phyloP scores from a whole-genome alignment of 2,888 invertebrate species.

The Dichetophora obliterata region DNA sequence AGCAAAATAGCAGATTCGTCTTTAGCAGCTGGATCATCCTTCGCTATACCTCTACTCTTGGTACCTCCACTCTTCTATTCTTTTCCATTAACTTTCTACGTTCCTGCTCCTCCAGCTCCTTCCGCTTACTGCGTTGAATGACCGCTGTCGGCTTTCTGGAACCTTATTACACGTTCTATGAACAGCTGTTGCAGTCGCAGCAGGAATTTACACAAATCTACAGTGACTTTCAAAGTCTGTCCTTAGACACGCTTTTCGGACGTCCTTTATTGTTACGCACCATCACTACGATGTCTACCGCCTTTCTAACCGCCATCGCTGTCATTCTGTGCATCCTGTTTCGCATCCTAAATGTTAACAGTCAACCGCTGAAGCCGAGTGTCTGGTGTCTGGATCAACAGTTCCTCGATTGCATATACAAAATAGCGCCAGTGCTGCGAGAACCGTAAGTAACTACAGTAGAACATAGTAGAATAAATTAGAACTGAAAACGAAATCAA shows the following conservation, averaged over 20 bases:
- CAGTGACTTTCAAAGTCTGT: constrained; percentile 42
- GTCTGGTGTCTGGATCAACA: constrained; percentile 82
- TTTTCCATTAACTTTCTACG: neutral
- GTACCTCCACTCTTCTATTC: too few relatives aligned
- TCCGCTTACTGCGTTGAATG: constrained; percentile 25
- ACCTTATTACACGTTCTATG: constrained; percentile 21
- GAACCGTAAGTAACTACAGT: constrained; percentile 82
- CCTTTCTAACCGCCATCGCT: constrained; percentile 83
- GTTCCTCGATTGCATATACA: constrained; percentile 83
- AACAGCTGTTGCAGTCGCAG: constrained; percentile 48
- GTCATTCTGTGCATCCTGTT: constrained; percentile 87
- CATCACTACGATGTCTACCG: constrained; percentile 79
- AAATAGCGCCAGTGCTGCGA: constrained; percentile 82
- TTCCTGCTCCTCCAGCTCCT: neutral
- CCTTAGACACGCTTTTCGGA: constrained; percentile 39
- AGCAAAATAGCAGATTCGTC: neutral
- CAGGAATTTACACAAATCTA: constrained; percentile 48
- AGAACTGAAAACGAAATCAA: neutral
- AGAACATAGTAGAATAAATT: neutral
- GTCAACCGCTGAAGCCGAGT: constrained; percentile 83
- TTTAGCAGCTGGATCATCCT: neutral
- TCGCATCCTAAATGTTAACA: constrained; percentile 87
- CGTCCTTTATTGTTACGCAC: constrained; percentile 53
- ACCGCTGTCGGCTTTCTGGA: constrained; percentile 31
- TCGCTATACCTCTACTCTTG: neutral